Evolutionary conservation across 2,113 vertebrate species (phyloP).

Genomic region (Acanthochromis polyacanthus): DNA sequence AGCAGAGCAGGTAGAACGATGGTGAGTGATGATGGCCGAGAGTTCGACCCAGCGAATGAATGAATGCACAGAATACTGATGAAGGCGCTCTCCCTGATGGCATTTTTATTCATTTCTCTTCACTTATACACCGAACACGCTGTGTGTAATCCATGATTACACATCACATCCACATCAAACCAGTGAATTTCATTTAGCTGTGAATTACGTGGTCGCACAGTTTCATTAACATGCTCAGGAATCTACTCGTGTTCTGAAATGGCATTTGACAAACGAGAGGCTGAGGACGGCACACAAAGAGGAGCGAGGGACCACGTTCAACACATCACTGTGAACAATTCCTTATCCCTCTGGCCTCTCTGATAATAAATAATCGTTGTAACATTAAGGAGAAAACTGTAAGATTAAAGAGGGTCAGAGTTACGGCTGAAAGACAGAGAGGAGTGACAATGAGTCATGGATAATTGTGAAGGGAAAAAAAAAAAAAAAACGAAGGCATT

Average conservation of each 20-base stretch:
- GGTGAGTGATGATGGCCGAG: conserved; percentile 56
- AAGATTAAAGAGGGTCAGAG: conserved; percentile 46
- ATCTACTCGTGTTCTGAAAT: conserved; percentile 37
- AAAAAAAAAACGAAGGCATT: conserved; percentile 16
- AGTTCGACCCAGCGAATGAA: conserved; percentile 61
- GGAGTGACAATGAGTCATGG: conserved; percentile 46
- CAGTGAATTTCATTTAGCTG: conserved; percentile 37
- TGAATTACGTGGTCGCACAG: conserved; percentile 4
- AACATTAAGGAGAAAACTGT: conserved; percentile 45
- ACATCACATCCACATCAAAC: conserved; percentile 33
- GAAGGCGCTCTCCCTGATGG: conserved; percentile 23
- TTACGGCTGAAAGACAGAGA: conserved; percentile 42
- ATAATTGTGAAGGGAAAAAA: conserved; percentile 40
- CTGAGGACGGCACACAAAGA: conserved; percentile 18
- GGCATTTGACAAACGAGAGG: conserved; percentile 52
- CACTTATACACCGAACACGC: background rate
- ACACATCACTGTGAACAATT: conserved; percentile 39
- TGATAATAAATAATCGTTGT: conserved; percentile 43
- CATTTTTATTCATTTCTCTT: conserved; percentile 7
- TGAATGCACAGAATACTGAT: conserved; percentile 72
- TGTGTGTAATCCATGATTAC: conserved; percentile 1
- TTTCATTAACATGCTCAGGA: conserved; percentile 29
- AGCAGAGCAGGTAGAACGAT: conserved; percentile 32
- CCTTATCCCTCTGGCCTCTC: conserved; percentile 11
- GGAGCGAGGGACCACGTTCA: conserved; percentile 16